Base-by-base conservation (phyloP, 2,797 vertebrate species). In the Sciaenops ocellatus region DNA sequence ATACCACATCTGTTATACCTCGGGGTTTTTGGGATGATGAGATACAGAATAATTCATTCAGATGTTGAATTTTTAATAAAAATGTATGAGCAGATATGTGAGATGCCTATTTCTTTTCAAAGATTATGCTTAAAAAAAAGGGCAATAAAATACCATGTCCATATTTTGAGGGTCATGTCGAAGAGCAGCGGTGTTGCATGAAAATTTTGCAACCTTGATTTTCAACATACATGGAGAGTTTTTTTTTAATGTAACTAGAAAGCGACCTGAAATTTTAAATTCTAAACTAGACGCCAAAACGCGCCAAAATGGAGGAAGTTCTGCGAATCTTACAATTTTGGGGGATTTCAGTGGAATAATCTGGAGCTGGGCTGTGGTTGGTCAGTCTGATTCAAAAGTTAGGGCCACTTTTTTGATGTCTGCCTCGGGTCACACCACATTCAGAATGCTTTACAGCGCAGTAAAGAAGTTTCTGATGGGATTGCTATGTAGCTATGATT, bases 31-130 rank as follows among this genome's bases (percentile, higher is more conserved):
- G n/a, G 34, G 44, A 59, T 61, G 63, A 79, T 69, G 74, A 80
- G 76, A 84, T 69, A 78, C 67, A 55, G 76, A 90, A 87, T 85
- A 78, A 90, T 87, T 86, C 78, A 89, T 82, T 42, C 44, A 56
- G 18, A 73, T 81, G 69, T 63, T 76, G 51, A 76, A 80, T 79
- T 62, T 81, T 78, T 86, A n/a, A 85, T 83, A 64, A 65, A 77
- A 78, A 83, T 61, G 59, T 71, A 82, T 60, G 72, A 63, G 65
- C 50, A 3, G 5, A 22, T 73, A 54, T 79, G 60, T 65, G 34
- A 78, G 76, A 73, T 46, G 41, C 42, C 20, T 22, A 67, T 78
- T 73, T 61, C 24, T 73, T 64, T 56, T 68, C 22, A 69, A 75
- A 56, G 50, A 67, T 70, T 42, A 47, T 66, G 22, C 73, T 78